Conservation (phyloP, 2,113 vertebrate genomes). For the Calidris pugnax region DNA sequence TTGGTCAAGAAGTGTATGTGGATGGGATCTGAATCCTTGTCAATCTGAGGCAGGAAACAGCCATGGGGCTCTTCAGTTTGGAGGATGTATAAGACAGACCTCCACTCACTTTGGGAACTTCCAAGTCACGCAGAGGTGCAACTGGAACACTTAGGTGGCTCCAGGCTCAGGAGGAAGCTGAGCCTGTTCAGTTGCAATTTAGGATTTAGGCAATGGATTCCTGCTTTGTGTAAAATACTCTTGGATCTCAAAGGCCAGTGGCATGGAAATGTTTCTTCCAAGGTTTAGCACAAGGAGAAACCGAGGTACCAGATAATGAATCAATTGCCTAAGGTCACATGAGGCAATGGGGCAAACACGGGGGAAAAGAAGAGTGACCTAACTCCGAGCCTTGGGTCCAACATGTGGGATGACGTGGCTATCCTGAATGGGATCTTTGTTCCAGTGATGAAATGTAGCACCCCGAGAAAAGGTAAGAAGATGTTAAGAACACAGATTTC, state of each 20-base stretch:
- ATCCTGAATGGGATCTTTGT: conserved; percentile 19
- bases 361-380: background rate
- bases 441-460: background rate
- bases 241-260: background rate
- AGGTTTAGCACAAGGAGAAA: background rate
- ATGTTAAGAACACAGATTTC: conserved; percentile 17
- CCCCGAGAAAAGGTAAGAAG: background rate
- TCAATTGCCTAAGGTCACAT: background rate
- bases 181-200: background rate
- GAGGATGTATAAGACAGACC: background rate
- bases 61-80: background rate
- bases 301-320: background rate
- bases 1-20: accelerated
- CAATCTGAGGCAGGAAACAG: background rate
- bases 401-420: background rate
- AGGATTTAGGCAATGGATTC: background rate
- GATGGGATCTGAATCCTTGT: background rate
- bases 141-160: background rate
- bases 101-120: background rate
- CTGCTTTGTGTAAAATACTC: background rate
- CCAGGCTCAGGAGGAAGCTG: background rate
- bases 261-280: background rate
- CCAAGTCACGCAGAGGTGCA: background rate
- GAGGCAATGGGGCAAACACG: background rate
- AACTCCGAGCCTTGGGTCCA: background rate